Conservation (phyloP, 2,888 invertebrate species). For the Chirona hameri region DNA sequence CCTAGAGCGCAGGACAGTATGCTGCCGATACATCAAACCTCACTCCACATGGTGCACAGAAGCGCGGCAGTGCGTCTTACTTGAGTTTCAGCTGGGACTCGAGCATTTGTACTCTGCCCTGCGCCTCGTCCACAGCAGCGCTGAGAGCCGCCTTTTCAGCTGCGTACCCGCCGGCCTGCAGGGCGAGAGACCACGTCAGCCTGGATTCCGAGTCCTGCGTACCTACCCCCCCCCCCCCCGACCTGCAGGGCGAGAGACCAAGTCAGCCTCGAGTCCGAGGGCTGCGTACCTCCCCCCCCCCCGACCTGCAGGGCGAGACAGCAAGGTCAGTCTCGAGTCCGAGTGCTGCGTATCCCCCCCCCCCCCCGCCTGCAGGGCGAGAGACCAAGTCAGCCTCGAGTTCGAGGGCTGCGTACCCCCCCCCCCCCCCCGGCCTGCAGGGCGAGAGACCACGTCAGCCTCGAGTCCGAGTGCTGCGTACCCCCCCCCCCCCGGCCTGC, state of each 20-base stretch:
- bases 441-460: too few species aligned
- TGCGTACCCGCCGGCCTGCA: constrained; percentile 38
- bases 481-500: constrained; percentile 37
- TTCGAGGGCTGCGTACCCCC: constrained; percentile 37
- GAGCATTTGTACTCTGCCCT: background rate
- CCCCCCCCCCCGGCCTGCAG: constrained; percentile 35
- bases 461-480: constrained; percentile 34
- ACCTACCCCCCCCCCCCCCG: too few species aligned
- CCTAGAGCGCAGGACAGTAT: too few species aligned
- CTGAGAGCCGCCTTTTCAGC: constrained; percentile 39
- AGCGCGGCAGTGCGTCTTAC: background rate
- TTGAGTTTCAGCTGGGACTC: background rate
- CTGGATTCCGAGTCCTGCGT: too few species aligned
- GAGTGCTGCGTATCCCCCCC: constrained; percentile 39
- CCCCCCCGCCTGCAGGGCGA: constrained; percentile 34
- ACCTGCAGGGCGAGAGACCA: constrained; percentile 25
- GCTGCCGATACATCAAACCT: too few species aligned
- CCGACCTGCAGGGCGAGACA: constrained; percentile 32
- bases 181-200: too few species aligned
- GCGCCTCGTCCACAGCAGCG: constrained; percentile 39
- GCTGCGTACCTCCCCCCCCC: constrained; percentile 39
- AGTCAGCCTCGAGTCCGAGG: too few species aligned
- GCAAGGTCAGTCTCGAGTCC: too few species aligned
- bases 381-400: too few species aligned
- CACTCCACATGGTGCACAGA: too few species aligned